Evolutionary conservation across 2,113 vertebrate species (phyloP).

Genomic region (Anguilla japonica): DNA sequence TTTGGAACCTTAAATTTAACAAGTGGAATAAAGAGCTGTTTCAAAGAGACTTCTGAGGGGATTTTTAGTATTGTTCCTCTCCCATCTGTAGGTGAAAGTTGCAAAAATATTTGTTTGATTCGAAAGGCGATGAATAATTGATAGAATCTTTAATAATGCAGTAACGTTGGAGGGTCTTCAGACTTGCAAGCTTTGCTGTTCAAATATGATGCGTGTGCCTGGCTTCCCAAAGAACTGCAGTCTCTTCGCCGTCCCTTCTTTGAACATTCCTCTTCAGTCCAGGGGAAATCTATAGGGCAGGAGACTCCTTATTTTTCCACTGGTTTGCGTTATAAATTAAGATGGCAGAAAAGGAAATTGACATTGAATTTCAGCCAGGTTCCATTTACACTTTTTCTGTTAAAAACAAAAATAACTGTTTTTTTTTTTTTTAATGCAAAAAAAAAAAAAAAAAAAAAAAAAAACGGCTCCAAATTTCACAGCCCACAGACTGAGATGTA

Average conservation of each 20-base stretch:
- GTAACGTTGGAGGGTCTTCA: constrained; percentile 70
- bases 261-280: not conserved
- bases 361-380: not conserved
- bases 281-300: not conserved
- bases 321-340: not conserved
- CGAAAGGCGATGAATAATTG: constrained; percentile 79
- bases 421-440: not conserved
- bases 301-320: not conserved
- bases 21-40: not conserved
- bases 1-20: not conserved
- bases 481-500: not conserved
- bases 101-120: constrained; percentile 77
- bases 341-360: not conserved
- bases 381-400: not conserved
- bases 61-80: constrained; percentile 18
- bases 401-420: not conserved
- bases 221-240: constrained; percentile 46
- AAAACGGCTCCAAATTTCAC: not conserved
- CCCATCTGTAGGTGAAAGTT: constrained; percentile 67
- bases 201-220: constrained; percentile 64
- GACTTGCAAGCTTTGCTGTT: constrained; percentile 64
- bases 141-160: constrained; percentile 87
- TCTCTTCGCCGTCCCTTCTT: not conserved
- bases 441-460: not conserved
- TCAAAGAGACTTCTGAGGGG: not conserved